A percentile compares a stretch with the other conserved stretches of the same genome.
These are phyloP conservation scores for Dromaius novaehollandiae DNA, from an alignment of 2,113 vertebrate genomes.

Conservation along the genomic window DNA sequence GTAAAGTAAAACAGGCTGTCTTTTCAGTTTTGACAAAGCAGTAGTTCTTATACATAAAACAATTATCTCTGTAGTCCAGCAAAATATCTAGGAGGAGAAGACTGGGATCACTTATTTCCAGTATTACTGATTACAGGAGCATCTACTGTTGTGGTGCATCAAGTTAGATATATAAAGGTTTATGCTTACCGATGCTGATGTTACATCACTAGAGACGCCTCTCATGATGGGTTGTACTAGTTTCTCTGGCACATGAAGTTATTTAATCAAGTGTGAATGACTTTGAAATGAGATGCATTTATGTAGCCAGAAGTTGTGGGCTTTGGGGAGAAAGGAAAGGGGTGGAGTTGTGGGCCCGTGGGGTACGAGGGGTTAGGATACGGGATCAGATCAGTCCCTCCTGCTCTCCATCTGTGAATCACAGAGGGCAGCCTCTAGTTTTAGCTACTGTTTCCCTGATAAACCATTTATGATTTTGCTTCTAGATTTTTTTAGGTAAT, in stretches of 20 bases:
- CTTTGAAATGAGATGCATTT: not conserved
- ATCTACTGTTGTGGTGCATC: not conserved
- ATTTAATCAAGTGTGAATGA: not conserved
- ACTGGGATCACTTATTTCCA: not conserved
- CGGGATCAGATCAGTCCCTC: not conserved
- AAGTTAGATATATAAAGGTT: not conserved
- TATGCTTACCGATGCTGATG: not conserved
- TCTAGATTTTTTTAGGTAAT: not conserved
- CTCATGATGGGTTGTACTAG: fast-evolving
- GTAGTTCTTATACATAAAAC: not conserved
- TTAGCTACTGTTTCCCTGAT: not conserved
- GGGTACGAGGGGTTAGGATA: fast-evolving
- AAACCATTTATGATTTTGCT: not conserved
- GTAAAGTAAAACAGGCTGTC: not conserved
- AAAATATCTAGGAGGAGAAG: not conserved
- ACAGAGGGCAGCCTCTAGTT: not conserved
- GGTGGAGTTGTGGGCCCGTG: not conserved
- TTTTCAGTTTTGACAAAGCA: not conserved
- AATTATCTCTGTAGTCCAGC: not conserved
- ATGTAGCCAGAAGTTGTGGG: not conserved
- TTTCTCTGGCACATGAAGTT: not conserved
- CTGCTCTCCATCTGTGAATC: not conserved
- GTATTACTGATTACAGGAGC: not conserved
- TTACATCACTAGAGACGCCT: not conserved
- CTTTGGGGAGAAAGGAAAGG: not conserved